Evolutionary conservation across 2,888 invertebrate genomes (phyloP).

Genomic region (Ochropacha duplaris): DNA sequence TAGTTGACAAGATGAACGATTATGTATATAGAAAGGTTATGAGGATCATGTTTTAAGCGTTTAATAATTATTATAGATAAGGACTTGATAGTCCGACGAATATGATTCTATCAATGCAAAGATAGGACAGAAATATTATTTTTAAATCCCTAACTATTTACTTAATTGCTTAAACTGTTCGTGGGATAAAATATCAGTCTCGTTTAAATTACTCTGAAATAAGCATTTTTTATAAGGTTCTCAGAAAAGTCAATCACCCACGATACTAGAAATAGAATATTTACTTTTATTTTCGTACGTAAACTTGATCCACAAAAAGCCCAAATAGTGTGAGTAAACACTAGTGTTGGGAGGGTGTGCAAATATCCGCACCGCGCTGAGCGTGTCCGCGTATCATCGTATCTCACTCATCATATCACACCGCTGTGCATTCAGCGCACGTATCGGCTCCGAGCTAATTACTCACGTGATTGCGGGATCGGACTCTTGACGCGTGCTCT

Average conservation of each 20-base stretch:
- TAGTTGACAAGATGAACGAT: background rate
- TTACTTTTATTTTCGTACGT: background rate
- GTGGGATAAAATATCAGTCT: too few relatives aligned
- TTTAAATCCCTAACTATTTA: too few relatives aligned
- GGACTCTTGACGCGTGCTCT: conserved; percentile 4
- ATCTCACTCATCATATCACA: conserved; percentile 11
- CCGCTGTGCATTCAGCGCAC: conserved; percentile 36
- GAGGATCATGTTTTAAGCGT: background rate
- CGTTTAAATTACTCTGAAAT: background rate
- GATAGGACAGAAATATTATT: too few relatives aligned
- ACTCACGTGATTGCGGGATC: conserved; percentile 44
- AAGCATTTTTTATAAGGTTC: background rate
- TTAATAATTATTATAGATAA: background rate
- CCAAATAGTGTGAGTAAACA: background rate
- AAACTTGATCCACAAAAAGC: background rate
- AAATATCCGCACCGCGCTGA: background rate
- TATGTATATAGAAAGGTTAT: too few relatives aligned
- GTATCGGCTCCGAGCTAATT: conserved; percentile 43
- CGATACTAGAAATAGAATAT: background rate
- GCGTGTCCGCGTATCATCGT: conserved; percentile 8
- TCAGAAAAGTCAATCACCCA: background rate
- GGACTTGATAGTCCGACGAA: too few relatives aligned
- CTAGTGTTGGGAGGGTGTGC: background rate
- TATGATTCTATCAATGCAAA: too few relatives aligned
- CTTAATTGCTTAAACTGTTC: too few relatives aligned